These are phyloP conservation scores for Gallinago undulata DNA, from an alignment of 2,113 vertebrate genomes.

Conservation along the genomic window DNA sequence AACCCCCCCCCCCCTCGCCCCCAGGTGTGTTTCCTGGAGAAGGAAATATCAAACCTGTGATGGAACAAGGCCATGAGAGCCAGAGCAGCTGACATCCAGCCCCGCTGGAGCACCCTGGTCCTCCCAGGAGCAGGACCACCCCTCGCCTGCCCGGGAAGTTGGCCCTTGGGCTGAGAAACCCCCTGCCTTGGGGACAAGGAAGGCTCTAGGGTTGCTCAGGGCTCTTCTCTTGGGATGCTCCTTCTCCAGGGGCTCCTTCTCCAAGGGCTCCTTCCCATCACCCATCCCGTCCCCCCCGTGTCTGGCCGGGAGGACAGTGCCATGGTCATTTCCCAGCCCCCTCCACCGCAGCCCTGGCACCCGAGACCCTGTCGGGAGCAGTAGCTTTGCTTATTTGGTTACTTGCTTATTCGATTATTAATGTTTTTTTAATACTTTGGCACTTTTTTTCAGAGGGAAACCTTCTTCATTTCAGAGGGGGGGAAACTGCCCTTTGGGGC, in stretches of 20 bases:
- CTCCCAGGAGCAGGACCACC: not conserved
- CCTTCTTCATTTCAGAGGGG: not conserved
- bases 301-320: not conserved
- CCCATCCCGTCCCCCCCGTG: too few species aligned
- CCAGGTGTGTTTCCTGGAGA: not conserved
- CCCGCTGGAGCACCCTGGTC: not conserved
- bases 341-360: rapidly evolving
- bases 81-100: not conserved
- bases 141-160: not conserved
- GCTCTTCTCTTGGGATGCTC: not conserved
- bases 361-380: rapidly evolving
- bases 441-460: not conserved
- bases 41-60: not conserved
- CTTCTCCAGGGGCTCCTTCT: not conserved
- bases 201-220: not conserved
- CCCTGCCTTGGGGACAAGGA: not conserved
- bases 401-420: not conserved
- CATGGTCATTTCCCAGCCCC: not conserved
- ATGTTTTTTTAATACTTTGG: not conserved
- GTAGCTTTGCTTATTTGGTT: too few species aligned
- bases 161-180: not conserved
- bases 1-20: too few species aligned
- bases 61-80: rapidly evolving
- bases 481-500: not conserved
- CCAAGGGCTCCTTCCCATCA: not conserved